Evolutionary conservation across 2,797 vertebrate genomes (phyloP), one percentile per base, ranked within the genome.

Genomic region (Danio aesculapii): DNA sequence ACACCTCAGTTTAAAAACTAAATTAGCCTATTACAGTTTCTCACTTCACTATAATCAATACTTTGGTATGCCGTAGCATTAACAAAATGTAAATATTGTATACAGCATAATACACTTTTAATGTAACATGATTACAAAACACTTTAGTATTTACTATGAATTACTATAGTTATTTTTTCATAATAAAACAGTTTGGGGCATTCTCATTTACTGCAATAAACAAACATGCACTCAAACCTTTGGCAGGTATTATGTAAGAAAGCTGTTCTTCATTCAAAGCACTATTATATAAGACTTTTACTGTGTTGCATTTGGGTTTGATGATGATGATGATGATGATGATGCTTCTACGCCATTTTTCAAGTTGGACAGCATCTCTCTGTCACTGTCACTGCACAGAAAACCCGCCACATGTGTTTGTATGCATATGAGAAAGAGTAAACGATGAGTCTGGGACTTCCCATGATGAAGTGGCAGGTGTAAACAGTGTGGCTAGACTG

Each of bases 401-500:
- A n/a, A n/a, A n/a, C n/a, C n/a, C n/a, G 13, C n/a, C 49, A 8
- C 2, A 53, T 21, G 49, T 9, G 10, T 70, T 53, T n/a, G 9
- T 17, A 70, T 4, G 67, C 0, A 14, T 41, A 52, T 52, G 67
- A 41, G 68, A 43, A 14, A n/a, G 6, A 55, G 30, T 70, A 53
- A 53, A 41, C n/a, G 14, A 53, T 41, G 13, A 71, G 13, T 71
- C 39, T 43, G 52, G 10, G 50, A 43, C 30, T 43, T 39, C 68
- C 16, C 30, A 17, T 43, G n/a, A 8, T 17, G 4, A 44, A 44
- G n/a, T 71, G 39, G 4, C 39, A 57, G 69, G 39, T 71, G 39
- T 71, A 71, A 55, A 55, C 69, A 43, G 52, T 55, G 39, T 41
- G 6, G 69, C 11, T n/a, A n/a, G 71, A 74, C 14, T 62, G 72